These are phyloP conservation scores for Notarius lentiginosus DNA, from an alignment of 2,113 vertebrate species.

Conservation along the genomic window DNA sequence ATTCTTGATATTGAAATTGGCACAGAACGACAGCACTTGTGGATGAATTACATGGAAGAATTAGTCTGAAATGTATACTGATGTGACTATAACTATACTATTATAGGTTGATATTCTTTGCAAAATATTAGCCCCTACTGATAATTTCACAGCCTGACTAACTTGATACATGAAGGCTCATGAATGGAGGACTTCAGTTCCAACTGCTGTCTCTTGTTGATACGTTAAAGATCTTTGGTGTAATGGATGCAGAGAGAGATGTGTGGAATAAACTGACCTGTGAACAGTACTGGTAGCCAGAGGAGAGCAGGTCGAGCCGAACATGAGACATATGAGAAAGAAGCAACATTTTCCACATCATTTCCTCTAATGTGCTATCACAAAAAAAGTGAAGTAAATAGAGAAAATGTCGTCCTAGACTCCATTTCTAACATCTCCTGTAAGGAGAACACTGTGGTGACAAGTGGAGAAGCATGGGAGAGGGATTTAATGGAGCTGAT, in stretches of 20 bases:
- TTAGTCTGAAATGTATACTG: neutral
- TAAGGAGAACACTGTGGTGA: constrained; percentile 30
- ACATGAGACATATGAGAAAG: constrained; percentile 37
- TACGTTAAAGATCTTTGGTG: constrained; percentile 35
- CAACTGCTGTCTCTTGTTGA: constrained; percentile 20
- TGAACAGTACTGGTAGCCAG: constrained; percentile 58
- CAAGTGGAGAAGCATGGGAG: constrained; percentile 31
- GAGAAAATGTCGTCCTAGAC: constrained; percentile 24
- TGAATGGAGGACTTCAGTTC: neutral
- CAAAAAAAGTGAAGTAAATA: constrained; percentile 16
- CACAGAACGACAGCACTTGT: neutral
- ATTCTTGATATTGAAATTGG: neutral
- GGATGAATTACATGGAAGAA: neutral
- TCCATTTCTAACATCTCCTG: constrained; percentile 42
- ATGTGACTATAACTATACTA: neutral
- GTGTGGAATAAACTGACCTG: constrained; percentile 58
- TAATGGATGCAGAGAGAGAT: neutral
- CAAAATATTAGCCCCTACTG: neutral
- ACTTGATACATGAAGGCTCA: constrained; percentile 8
- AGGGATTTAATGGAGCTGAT: constrained; percentile 44
- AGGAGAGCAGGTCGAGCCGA: constrained; percentile 9
- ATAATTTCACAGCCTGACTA: constrained; percentile 1
- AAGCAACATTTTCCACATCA: constrained; percentile 47
- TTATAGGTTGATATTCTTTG: neutral
- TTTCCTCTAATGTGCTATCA: constrained; percentile 43